Conservation (phyloP, 2,113 vertebrate species). For the Thamnophis sirtalis region DNA sequence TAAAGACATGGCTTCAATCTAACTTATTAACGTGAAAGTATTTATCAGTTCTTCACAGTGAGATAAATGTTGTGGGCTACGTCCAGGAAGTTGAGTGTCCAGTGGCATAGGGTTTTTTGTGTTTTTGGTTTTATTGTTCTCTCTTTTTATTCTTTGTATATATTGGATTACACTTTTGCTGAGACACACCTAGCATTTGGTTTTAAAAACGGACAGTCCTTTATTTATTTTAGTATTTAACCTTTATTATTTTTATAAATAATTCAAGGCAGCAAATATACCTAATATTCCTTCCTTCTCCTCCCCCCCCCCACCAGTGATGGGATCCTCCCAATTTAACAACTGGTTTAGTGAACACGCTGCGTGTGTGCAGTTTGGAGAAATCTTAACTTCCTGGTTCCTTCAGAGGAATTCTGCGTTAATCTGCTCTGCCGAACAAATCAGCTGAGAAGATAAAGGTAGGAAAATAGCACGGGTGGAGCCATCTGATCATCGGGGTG, state of each 20-base stretch:
- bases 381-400: no score
- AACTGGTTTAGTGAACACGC: no score
- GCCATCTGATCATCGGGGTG: no score
- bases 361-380: no score
- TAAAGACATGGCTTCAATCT: neutral
- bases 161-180: neutral
- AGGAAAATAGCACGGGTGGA: no score
- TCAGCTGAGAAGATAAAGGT: no score
- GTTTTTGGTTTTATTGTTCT: neutral
- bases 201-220: neutral
- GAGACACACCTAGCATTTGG: neutral
- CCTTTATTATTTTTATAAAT: neutral
- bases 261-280: neutral
- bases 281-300: neutral
- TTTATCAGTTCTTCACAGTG: neutral
- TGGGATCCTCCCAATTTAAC: no score
- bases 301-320: rapidly evolving
- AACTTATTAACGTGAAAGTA: neutral
- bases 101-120: neutral
- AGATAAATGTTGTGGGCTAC: neutral
- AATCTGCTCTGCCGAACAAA: no score
- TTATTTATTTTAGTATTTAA: neutral
- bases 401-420: no score
- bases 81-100: neutral
- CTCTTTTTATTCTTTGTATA: neutral